These are phyloP conservation scores for Callimorpha dominula DNA, from an alignment of 2,888 invertebrate species.

Conservation along the genomic window DNA sequence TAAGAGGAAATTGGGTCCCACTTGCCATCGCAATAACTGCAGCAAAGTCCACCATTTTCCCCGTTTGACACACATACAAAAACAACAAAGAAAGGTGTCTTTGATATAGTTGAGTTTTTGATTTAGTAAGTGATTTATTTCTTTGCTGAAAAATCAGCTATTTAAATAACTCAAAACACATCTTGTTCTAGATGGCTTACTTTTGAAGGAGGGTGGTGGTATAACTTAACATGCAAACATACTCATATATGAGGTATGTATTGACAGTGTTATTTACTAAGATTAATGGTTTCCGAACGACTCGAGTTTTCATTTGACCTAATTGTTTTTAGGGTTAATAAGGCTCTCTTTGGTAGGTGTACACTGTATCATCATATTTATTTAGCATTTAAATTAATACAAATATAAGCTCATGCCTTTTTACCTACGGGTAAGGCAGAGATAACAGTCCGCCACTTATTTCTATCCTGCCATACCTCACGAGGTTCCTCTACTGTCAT, in stretches of 20 bases:
- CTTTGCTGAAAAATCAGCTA: not conserved
- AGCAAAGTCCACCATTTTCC: not conserved
- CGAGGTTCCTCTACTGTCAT: no score
- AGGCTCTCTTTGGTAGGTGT: conserved; percentile 23
- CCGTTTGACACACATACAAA: no score
- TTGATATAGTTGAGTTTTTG: no score
- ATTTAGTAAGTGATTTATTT: no score
- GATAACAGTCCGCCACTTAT: no score
- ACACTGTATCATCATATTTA: not conserved
- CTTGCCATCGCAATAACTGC: not conserved
- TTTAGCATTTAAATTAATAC: not conserved
- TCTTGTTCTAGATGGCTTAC: not conserved
- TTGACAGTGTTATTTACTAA: conserved; percentile 65
- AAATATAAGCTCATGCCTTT: no score
- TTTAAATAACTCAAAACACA: not conserved
- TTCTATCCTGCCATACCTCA: no score
- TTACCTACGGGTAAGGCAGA: no score
- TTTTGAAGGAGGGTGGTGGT: not conserved
- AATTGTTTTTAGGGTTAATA: conserved; percentile 50
- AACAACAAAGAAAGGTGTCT: no score
- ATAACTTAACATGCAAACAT: conserved; percentile 9
- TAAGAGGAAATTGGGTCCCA: not conserved
- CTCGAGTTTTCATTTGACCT: conserved; percentile 51
- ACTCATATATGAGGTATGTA: conserved; percentile 30
- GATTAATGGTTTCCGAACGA: conserved; percentile 60